Evolutionary conservation across 2,113 vertebrate species (phyloP).

Genomic region (Hassar affinis): DNA sequence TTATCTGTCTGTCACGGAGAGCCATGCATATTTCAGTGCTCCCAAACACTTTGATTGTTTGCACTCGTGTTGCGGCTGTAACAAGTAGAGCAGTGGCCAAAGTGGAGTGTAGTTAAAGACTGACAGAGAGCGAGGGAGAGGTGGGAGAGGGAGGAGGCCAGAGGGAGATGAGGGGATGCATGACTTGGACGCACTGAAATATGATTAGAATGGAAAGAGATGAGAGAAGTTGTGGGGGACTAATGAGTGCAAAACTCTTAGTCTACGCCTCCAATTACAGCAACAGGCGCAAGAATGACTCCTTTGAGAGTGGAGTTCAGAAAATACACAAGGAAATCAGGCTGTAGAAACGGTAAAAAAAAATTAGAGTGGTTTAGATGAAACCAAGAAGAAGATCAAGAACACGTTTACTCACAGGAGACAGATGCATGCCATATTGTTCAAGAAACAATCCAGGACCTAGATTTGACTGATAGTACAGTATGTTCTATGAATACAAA

Average conservation of each 20-base stretch:
- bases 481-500: background rate
- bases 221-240: slow-evolving; percentile 17
- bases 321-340: background rate
- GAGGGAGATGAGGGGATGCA: slow-evolving; percentile 10
- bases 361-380: background rate
- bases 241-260: slow-evolving; percentile 30
- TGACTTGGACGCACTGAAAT: slow-evolving; percentile 17
- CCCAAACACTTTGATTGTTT: slow-evolving; percentile 97
- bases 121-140: slow-evolving; percentile 67
- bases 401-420: background rate
- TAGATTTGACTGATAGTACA: background rate
- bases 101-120: slow-evolving; percentile 91
- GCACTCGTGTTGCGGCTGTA: slow-evolving; percentile 90
- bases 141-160: slow-evolving; percentile 42
- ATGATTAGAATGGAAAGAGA: slow-evolving; percentile 30
- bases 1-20: slow-evolving; percentile 97
- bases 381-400: too few species aligned
- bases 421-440: background rate
- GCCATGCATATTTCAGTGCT: slow-evolving; percentile 99
- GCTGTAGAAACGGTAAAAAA: background rate
- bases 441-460: too few species aligned
- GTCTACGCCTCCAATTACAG: slow-evolving; percentile 30
- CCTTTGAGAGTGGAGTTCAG: slow-evolving; percentile 8
- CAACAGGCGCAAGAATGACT: slow-evolving; percentile 10
- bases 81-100: slow-evolving; percentile 91